A percentile compares a stretch with the other conserved stretches of the same genome.
These are phyloP conservation scores for Cyprinella venusta DNA, from an alignment of 2,797 vertebrate species.

Conservation along the genomic window DNA sequence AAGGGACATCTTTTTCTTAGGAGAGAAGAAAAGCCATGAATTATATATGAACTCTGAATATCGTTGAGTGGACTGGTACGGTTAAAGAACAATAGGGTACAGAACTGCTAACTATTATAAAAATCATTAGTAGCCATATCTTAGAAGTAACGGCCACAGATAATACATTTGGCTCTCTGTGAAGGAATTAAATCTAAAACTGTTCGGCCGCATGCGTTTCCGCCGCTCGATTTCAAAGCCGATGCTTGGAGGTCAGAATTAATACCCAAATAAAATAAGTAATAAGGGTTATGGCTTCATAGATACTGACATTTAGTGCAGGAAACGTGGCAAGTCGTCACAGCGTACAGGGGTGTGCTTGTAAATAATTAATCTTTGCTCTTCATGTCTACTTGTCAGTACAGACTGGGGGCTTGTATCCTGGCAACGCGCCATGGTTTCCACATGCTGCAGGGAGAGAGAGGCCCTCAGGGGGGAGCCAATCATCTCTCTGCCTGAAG, in stretches of 20 bases:
- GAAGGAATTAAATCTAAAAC: conserved; percentile 8
- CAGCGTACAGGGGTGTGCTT: conserved; percentile 86
- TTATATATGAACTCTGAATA: conserved; percentile 71
- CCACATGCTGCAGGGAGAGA: conserved; percentile 85
- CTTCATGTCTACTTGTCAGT: conserved; percentile 90
- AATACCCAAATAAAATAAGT: conserved; percentile 75
- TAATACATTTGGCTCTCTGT: not conserved
- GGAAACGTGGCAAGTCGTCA: conserved; percentile 86
- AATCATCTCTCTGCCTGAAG: conserved; percentile 82
- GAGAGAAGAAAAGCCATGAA: conserved; percentile 69
- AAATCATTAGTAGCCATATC: not conserved
- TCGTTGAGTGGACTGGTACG: not conserved
- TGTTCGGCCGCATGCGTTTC: conserved; percentile 13
- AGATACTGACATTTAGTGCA: conserved; percentile 85
- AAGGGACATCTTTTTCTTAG: conserved; percentile 57
- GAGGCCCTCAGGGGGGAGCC: conserved; percentile 85
- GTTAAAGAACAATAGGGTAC: not conserved
- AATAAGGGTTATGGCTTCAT: conserved; percentile 79
- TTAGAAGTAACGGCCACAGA: not conserved
- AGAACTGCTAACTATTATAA: not conserved
- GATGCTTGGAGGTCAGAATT: conserved; percentile 60
- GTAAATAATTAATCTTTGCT: conserved; percentile 91
- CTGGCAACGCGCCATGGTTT: conserved; percentile 87
- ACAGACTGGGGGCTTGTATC: conserved; percentile 88
- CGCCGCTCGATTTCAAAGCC: conserved; percentile 15